These are phyloP conservation scores for Valencia hispanica DNA, from an alignment of 2,797 vertebrate species.

Conservation along the genomic window DNA sequence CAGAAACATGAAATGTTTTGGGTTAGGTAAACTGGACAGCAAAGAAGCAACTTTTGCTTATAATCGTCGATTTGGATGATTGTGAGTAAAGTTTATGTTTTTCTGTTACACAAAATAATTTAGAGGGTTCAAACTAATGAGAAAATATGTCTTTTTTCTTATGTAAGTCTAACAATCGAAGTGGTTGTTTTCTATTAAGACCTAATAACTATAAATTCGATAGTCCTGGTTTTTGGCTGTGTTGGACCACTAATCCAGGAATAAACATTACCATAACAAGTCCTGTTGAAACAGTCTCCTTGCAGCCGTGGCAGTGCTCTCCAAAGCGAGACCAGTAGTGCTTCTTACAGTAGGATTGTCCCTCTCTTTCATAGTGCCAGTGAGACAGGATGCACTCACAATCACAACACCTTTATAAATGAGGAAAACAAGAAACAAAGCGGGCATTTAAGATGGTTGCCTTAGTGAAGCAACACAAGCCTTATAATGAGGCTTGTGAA, in stretches of 20 bases:
- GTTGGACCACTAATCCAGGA: background rate
- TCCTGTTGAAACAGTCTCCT: slow-evolving; percentile 90
- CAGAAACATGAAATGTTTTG: slow-evolving; percentile 19
- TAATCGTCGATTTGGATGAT: background rate
- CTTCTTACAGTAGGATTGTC: slow-evolving; percentile 92
- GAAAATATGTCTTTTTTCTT: background rate
- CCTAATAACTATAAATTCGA: background rate
- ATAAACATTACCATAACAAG: slow-evolving; percentile 89
- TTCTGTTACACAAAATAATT: background rate
- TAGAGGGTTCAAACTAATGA: background rate
- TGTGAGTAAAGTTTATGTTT: background rate
- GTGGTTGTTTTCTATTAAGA: background rate
- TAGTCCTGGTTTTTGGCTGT: background rate
- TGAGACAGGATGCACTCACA: slow-evolving; percentile 88
- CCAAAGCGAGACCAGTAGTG: slow-evolving; percentile 94
- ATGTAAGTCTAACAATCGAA: background rate
- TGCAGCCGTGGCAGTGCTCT: slow-evolving; percentile 93
- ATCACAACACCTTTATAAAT: slow-evolving; percentile 87
- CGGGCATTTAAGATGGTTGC: background rate
- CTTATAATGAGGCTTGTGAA: background rate
- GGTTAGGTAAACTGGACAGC: slow-evolving; percentile 2
- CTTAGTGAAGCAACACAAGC: background rate
- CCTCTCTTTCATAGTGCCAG: slow-evolving; percentile 95
- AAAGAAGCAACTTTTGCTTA: background rate
- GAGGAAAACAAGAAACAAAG: background rate